Evolutionary conservation across 1,140 invertebrate genomes (phyloP).

Genomic region (Phymorhynchus buccinoides): DNA sequence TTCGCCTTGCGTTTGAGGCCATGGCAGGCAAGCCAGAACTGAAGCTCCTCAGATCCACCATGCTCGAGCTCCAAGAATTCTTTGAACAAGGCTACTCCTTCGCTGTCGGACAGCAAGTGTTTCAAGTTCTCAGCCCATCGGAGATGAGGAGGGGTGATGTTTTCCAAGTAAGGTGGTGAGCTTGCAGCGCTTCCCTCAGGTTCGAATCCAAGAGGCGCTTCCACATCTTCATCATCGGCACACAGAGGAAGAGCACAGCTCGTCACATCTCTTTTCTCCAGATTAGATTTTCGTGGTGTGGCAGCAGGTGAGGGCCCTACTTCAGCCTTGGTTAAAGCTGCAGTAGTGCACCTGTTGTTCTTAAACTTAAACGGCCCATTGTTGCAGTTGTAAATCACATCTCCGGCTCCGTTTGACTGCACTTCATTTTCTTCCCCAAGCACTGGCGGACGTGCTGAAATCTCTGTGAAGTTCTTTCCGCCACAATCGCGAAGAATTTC

Average conservation of each 20-base stretch:
- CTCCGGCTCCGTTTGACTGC: slow-evolving; percentile 61
- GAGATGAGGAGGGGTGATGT: slow-evolving; percentile 82
- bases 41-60: slow-evolving; percentile 78
- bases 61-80: slow-evolving; percentile 85
- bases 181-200: slow-evolving; percentile 71
- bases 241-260: slow-evolving; percentile 33
- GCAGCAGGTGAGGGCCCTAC: slow-evolving; percentile 61
- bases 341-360: slow-evolving; percentile 63
- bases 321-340: slow-evolving; percentile 60
- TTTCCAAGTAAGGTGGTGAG: slow-evolving; percentile 71
- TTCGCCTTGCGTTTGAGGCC: slow-evolving; percentile 85
- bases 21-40: slow-evolving; percentile 93
- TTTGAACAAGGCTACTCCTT: slow-evolving; percentile 88
- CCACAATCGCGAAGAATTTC: slow-evolving; percentile 69
- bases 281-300: slow-evolving; percentile 67
- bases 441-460: slow-evolving; percentile 70
- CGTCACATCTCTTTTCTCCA: slow-evolving; percentile 54
- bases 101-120: slow-evolving; percentile 85
- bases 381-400: slow-evolving; percentile 60
- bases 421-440: slow-evolving; percentile 73
- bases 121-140: slow-evolving; percentile 89
- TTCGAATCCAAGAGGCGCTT: slow-evolving; percentile 71
- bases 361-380: slow-evolving; percentile 61
- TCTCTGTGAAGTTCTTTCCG: slow-evolving; percentile 71
- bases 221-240: slow-evolving; percentile 53